These are phyloP conservation scores for Stylophora pistillata DNA, from an alignment of 64 coral and sea anemone genomes.

Conservation along the genomic window DNA sequence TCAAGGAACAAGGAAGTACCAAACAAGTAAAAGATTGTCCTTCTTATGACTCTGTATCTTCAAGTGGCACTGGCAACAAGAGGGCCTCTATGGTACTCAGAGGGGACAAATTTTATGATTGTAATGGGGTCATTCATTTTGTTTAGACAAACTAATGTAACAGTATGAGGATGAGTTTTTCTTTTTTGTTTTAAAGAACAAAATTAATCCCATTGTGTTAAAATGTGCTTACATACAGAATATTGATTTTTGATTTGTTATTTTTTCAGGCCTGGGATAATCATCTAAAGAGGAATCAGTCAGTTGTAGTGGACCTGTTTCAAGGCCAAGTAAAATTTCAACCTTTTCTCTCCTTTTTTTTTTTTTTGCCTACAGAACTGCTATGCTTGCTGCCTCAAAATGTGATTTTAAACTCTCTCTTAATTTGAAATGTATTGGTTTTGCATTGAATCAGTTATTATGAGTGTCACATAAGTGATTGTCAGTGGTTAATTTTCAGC, in stretches of 20 bases:
- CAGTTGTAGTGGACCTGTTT: constrained; percentile 96
- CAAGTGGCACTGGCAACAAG: too few species aligned
- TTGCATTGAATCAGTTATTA: background rate
- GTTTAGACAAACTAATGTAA: too few species aligned
- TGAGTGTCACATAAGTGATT: background rate
- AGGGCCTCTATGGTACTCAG: too few species aligned
- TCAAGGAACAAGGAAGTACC: too few species aligned
- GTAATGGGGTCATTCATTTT: too few species aligned
- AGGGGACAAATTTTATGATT: too few species aligned
- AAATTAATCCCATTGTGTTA: too few species aligned
- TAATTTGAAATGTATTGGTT: background rate
- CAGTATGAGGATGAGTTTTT: too few species aligned
- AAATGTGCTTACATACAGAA: too few species aligned
- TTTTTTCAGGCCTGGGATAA: constrained; percentile 92
- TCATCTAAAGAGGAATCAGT: constrained; percentile 96
- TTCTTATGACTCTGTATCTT: too few species aligned
- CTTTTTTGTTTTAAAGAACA: too few species aligned
- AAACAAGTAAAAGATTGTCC: too few species aligned
- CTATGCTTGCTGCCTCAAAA: background rate
- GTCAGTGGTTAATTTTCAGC: constrained; percentile 40
- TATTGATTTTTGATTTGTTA: background rate
- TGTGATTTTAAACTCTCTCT: background rate
- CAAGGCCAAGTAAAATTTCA: constrained; percentile 88
- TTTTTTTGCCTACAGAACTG: background rate
- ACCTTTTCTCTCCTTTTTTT: background rate